phyloP scores from a whole-genome alignment of 2,113 vertebrate species.

The Pelodiscus sinensis region DNA sequence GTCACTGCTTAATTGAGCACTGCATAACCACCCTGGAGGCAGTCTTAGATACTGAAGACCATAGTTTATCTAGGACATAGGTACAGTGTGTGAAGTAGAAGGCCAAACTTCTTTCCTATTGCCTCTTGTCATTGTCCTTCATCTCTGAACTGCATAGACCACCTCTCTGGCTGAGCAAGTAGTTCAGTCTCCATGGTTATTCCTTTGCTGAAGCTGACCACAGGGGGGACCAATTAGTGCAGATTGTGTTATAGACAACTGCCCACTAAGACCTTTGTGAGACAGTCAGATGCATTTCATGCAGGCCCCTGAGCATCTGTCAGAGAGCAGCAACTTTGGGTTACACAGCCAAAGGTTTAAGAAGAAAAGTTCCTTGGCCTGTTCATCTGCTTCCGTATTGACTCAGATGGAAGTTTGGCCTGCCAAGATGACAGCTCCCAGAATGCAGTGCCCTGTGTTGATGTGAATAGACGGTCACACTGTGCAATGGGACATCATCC shows the following conservation, averaged over 20 bases:
- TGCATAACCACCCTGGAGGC: background rate
- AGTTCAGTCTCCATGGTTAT: background rate
- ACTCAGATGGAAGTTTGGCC: background rate
- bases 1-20: background rate
- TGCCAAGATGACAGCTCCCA: background rate
- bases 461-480: background rate
- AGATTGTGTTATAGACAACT: background rate
- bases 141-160: background rate
- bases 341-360: background rate
- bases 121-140: background rate
- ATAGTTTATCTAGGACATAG: background rate
- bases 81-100: background rate
- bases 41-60: background rate
- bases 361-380: background rate
- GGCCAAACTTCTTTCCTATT: fast-evolving
- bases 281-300: background rate
- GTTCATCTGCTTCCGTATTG: background rate
- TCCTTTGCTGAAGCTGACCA: background rate
- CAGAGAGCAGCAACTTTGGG: background rate
- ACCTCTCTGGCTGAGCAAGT: background rate
- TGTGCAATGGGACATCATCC: background rate
- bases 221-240: background rate
- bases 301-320: background rate
- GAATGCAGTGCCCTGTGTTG: background rate
- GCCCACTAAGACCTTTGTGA: background rate